Percentiles rank a stretch among this genome's conserved stretches.
Conservation (phyloP, 2,113 vertebrate species). For the Phainopepla nitens region DNA sequence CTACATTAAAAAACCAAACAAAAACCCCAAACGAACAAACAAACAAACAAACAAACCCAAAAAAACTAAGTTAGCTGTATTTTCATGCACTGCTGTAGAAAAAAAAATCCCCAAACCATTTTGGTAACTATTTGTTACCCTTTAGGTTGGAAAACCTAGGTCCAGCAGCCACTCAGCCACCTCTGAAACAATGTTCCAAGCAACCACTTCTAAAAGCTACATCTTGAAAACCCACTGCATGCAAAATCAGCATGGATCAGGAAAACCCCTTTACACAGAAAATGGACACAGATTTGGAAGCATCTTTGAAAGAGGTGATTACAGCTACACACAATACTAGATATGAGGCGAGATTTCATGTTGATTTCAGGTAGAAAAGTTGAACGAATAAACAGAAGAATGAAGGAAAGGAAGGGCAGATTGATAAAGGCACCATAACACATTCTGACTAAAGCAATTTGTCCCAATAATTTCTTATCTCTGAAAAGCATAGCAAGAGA, state of each 20-base stretch:
- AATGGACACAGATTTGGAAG: background rate
- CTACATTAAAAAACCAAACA: too few relatives aligned
- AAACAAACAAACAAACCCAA: too few relatives aligned
- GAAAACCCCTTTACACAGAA: background rate
- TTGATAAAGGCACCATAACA: background rate
- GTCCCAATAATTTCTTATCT: background rate
- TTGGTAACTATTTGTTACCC: background rate
- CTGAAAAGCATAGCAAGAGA: background rate
- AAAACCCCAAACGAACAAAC: too few relatives aligned
- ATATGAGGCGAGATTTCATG: background rate
- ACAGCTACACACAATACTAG: background rate
- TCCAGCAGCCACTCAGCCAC: background rate
- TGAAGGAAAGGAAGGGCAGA: background rate
- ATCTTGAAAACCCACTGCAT: background rate
- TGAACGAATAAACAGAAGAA: background rate
- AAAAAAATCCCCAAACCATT: background rate
- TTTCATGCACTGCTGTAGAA: background rate
- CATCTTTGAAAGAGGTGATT: background rate
- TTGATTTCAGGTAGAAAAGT: background rate
- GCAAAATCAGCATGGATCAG: background rate
- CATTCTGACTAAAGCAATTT: background rate
- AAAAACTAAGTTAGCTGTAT: background rate
- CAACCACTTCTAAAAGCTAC: background rate
- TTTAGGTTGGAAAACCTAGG: background rate
- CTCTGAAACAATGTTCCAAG: background rate